phyloP scores from a whole-genome alignment of 2,113 vertebrate species.

The Hyperopisus bebe region DNA sequence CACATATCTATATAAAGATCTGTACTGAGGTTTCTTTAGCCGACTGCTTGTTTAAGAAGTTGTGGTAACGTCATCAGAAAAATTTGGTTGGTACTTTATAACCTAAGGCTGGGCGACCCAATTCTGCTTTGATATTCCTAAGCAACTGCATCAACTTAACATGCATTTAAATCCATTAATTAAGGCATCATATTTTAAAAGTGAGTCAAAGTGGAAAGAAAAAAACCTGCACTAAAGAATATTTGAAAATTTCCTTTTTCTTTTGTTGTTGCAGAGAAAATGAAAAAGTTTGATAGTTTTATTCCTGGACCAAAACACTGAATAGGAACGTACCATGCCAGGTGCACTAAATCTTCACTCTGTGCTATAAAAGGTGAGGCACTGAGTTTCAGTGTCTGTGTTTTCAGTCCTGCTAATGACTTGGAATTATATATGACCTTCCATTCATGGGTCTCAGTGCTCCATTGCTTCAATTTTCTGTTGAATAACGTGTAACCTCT shows the following conservation, averaged over 20 bases:
- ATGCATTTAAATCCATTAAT: not conserved
- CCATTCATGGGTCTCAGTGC: not conserved
- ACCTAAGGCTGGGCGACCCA: not conserved
- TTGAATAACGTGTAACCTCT: not conserved
- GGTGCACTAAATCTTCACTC: not conserved
- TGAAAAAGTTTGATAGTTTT: not conserved
- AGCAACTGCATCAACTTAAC: not conserved
- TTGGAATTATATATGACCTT: not conserved
- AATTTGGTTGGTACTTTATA: not conserved
- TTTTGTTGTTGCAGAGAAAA: not conserved
- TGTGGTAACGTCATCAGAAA: not conserved
- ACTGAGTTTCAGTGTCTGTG: constrained; percentile 1
- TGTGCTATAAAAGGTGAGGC: not conserved
- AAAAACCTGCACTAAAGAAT: not conserved
- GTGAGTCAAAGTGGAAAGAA: not conserved
- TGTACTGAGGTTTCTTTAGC: not conserved
- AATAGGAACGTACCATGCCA: not conserved
- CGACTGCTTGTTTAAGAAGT: not conserved
- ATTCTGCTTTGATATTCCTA: constrained; percentile 1
- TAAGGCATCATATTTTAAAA: not conserved
- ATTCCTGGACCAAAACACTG: not conserved
- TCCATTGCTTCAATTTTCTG: not conserved
- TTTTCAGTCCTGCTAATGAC: constrained; percentile 3
- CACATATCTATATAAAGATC: not conserved
- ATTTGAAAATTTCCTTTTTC: not conserved